Evolutionary conservation across 1,140 invertebrate species (phyloP), one percentile per base, ranked within the genome.

Genomic region (Chymomyza costata): DNA sequence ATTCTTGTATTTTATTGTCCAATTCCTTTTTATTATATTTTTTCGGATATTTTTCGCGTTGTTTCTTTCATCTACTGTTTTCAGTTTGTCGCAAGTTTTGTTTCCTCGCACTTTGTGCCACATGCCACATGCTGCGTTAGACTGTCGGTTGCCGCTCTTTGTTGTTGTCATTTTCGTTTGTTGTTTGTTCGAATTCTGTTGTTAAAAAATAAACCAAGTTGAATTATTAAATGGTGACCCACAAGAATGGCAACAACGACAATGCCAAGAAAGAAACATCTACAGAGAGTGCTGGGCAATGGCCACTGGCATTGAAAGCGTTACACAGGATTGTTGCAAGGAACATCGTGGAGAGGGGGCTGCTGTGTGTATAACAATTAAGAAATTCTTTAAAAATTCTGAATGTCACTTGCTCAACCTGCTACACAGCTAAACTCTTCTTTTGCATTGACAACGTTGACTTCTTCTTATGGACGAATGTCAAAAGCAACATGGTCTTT

Each of bases 11-110:
- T 80, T 80, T 80, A 80, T 80, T 80, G 73, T 80, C 67, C 73
- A 80, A 80, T 80, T 80, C 81, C 67, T 80, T 80, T 80, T 80
- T 80, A 80, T 80, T 78, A 80, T 80, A 78, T 78, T 63, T 76
- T 59, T n/a, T 78, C 50, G 49, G 58, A 44, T 49, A 53, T 68
- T 67, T 73, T 70, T 54, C 39, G 73, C 73, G 58, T 48, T 80
- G 48, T 50, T 63, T 57, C 60, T 65, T 80, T 80, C 73, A 73
- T 80, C 63, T 80, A 68, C 55, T 68, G 64, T 59, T 71, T 43
- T 37, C 19, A 39, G 17, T 38, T 18, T n/a, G n/a, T n/a, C n/a
- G n/a, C n/a, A n/a, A n/a, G n/a, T 46, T 53, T 44, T 32, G 18
- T 38, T 55, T 14, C 15, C 34, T 18, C 43, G 44, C 51, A 76